phyloP scores from a whole-genome alignment of 2,113 vertebrate genomes.

The Syngnathus floridae region DNA sequence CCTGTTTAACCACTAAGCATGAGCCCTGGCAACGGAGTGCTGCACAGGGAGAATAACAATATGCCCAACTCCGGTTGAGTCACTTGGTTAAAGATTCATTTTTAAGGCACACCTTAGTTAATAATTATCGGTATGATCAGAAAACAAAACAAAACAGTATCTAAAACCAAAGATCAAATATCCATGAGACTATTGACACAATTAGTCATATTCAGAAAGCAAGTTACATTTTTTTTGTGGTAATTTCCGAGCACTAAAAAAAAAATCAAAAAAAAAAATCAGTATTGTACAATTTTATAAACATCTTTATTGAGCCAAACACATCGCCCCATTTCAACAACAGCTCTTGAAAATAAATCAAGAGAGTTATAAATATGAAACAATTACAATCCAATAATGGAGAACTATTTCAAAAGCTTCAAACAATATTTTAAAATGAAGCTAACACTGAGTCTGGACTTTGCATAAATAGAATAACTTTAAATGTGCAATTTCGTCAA shows the following conservation, averaged over 20 bases:
- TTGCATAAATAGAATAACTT: no score
- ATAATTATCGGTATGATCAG: background rate
- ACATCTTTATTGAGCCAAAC: background rate
- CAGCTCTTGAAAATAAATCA: background rate
- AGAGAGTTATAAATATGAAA: background rate
- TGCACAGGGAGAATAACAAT: background rate
- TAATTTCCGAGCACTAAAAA: no score
- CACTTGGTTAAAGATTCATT: background rate
- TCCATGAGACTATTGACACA: no score
- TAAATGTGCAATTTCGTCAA: background rate
- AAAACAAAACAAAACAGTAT: background rate
- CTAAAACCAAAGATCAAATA: background rate
- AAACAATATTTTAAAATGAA: background rate
- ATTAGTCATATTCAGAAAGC: no score
- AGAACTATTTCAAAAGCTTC: background rate
- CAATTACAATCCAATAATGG: background rate
- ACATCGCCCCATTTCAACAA: background rate
- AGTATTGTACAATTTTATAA: background rate
- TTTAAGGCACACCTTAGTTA: background rate
- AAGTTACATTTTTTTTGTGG: no score
- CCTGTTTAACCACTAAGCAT: background rate
- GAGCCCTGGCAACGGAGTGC: background rate
- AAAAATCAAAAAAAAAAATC: background rate
- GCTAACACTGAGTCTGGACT: background rate
- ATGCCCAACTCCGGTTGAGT: background rate